A percentile compares a stretch with the other conserved stretches of the same genome.
Evolutionary conservation across 2,888 invertebrate species (phyloP).

Genomic region (Drosophila rubida): DNA sequence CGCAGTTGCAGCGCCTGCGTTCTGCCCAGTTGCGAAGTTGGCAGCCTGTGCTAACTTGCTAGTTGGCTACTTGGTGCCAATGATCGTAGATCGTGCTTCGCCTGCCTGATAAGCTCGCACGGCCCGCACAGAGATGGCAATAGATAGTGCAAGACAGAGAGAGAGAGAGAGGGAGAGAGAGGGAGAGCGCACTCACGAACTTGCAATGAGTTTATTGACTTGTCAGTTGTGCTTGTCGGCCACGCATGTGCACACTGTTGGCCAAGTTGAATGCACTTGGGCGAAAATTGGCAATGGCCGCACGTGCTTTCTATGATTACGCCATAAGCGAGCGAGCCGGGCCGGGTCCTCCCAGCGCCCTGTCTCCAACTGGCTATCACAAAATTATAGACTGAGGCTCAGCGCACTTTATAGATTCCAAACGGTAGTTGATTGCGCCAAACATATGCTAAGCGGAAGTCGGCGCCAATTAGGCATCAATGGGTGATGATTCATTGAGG

Average conservation of each 20-base stretch:
- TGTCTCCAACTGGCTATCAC: too few species aligned
- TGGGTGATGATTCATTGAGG: conserved; percentile 1
- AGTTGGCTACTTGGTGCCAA: conserved; percentile 55
- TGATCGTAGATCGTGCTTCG: conserved; percentile 79
- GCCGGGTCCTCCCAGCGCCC: too few species aligned
- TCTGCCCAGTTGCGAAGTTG: conserved; percentile 50
- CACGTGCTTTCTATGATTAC: conserved; percentile 77
- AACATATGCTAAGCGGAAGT: conserved; percentile 28
- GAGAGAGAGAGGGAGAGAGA: background rate
- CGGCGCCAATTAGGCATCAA: conserved; percentile 1
- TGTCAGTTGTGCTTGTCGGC: conserved; percentile 53
- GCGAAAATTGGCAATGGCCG: conserved; percentile 71
- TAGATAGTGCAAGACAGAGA: background rate
- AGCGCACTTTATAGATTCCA: conserved; percentile 54
- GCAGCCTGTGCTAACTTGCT: background rate
- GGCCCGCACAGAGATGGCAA: conserved; percentile 1
- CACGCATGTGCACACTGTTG: conserved; percentile 61
- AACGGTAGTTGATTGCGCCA: conserved; percentile 65
- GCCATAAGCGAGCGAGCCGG: too few species aligned
- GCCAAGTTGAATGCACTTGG: conserved; percentile 55
- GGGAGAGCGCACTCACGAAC: background rate
- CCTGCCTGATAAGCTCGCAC: conserved; percentile 69
- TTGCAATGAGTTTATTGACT: conserved; percentile 78
- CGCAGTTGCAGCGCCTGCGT: conserved; percentile 57
- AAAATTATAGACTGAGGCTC: conserved; percentile 47